Evolutionary conservation across 2,797 vertebrate genomes (phyloP).

Genomic region (Poeciliopsis gracilis): DNA sequence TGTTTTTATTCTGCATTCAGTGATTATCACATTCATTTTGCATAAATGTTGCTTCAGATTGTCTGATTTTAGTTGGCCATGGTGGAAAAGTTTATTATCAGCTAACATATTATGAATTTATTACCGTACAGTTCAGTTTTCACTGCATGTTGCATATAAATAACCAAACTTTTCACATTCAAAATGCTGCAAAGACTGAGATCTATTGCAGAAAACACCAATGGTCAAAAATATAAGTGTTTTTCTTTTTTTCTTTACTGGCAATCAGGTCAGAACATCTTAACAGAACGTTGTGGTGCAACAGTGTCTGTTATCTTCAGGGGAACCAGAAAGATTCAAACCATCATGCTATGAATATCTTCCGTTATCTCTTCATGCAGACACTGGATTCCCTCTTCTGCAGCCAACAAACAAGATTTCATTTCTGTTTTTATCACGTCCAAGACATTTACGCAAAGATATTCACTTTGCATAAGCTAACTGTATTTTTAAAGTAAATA

Average conservation of each 20-base stretch:
- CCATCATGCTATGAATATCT: constrained; percentile 57
- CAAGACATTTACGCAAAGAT: neutral
- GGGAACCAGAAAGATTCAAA: constrained; percentile 25
- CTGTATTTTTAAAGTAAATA: constrained; percentile 14
- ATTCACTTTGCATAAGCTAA: neutral
- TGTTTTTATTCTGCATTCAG: no score
- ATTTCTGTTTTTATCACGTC: constrained; percentile 9
- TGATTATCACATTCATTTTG: no score
- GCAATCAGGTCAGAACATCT: constrained; percentile 38
- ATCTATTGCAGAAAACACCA: neutral
- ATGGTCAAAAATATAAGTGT: neutral
- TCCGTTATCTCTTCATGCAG: constrained; percentile 62
- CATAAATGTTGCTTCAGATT: no score
- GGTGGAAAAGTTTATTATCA: no score
- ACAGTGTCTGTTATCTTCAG: constrained; percentile 45
- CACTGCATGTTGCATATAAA: neutral
- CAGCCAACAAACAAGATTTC: constrained; percentile 41
- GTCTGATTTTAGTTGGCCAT: no score
- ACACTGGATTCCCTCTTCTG: constrained; percentile 65
- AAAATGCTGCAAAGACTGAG: neutral
- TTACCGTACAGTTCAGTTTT: no score
- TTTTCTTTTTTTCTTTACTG: neutral
- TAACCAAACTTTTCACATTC: neutral
- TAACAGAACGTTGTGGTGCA: constrained; percentile 31
- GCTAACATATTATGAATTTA: no score